Conservation (phyloP, 2,888 invertebrate genomes). For the Beris morrisii region DNA sequence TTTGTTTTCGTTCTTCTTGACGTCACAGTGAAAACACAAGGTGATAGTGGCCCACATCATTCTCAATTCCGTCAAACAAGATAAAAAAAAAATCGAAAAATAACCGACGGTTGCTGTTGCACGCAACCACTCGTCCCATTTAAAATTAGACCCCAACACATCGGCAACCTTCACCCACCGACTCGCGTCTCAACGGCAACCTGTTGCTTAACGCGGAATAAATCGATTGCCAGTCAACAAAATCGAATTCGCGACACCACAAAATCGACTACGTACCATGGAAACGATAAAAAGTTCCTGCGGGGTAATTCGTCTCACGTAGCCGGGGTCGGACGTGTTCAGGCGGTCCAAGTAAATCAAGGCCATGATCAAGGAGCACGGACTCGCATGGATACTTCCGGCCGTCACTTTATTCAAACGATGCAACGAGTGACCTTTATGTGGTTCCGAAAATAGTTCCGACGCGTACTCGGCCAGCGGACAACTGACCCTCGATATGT, state of each 20-base stretch:
- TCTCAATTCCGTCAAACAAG: too few species aligned
- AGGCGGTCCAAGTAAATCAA: constrained; percentile 91
- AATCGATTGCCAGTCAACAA: not conserved
- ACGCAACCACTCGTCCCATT: too few species aligned
- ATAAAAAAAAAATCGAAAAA: too few species aligned
- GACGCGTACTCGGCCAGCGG: constrained; percentile 76
- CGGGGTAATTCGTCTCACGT: constrained; percentile 80
- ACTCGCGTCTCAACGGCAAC: not conserved
- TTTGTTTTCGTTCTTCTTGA: too few species aligned
- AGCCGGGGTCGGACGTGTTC: constrained; percentile 77
- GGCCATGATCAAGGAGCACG: constrained; percentile 90
- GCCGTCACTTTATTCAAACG: constrained; percentile 76
- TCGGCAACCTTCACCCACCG: not conserved
- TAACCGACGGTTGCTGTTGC: too few species aligned
- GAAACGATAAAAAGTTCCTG: constrained; percentile 94
- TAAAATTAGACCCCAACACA: not conserved
- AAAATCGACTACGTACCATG: constrained; percentile 67
- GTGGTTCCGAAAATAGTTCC: constrained; percentile 77
- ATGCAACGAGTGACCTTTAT: constrained; percentile 74
- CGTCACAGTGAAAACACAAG: too few species aligned
- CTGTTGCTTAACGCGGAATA: not conserved
- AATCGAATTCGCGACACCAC: not conserved
- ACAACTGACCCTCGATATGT: constrained; percentile 65
- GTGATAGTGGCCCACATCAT: too few species aligned
- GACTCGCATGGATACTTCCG: constrained; percentile 79